Evolutionary conservation across 1,140 invertebrate species (phyloP).

Genomic region (Ostrea edulis): DNA sequence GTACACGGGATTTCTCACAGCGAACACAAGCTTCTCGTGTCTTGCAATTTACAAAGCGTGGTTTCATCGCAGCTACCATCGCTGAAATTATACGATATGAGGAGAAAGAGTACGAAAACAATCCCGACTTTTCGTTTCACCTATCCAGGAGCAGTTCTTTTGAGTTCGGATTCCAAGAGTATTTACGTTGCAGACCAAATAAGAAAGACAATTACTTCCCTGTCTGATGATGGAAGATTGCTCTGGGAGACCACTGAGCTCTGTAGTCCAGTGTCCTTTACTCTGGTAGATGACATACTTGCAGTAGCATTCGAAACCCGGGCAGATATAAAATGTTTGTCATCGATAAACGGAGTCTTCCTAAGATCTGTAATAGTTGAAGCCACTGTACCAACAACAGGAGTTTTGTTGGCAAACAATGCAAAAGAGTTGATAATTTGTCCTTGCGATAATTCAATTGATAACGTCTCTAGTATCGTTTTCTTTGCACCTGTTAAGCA

Average conservation of each 20-base stretch:
- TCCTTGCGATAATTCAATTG: not conserved
- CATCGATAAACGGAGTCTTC: not conserved
- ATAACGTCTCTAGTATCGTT: not conserved
- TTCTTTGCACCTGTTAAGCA: not conserved
- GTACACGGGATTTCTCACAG: not conserved
- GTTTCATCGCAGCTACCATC: not conserved
- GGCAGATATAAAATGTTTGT: not conserved
- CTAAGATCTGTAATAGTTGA: not conserved
- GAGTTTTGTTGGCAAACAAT: not conserved
- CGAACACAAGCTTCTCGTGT: not conserved
- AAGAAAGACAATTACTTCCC: not conserved
- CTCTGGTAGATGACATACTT: not conserved
- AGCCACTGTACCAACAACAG: not conserved
- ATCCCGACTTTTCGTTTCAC: not conserved
- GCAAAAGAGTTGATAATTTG: not conserved
- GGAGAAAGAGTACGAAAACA: not conserved
- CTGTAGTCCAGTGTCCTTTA: not conserved
- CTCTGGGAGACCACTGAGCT: not conserved
- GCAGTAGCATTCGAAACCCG: not conserved
- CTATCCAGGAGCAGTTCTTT: not conserved
- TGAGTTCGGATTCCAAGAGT: not conserved
- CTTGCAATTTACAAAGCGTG: slow-evolving; percentile 5
- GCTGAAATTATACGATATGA: not conserved
- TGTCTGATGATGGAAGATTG: not conserved
- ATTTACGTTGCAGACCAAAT: not conserved